Evolutionary conservation across 1,140 invertebrate species (phyloP), one percentile per base, ranked within the genome.

Genomic region (Tribolium madens): DNA sequence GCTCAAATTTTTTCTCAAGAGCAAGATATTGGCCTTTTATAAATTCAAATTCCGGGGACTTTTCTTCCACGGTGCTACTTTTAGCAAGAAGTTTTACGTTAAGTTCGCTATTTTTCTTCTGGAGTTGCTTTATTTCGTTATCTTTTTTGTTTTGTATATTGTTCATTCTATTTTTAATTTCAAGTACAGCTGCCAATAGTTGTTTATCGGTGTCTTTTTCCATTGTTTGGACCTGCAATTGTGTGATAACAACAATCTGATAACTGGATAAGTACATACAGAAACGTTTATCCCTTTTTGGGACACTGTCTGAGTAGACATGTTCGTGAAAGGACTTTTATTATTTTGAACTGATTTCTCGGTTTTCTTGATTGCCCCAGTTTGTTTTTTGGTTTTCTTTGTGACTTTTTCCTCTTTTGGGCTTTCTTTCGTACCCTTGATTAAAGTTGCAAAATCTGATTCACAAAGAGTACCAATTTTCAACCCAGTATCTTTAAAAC

Each of bases 391-490:
- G 17, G 14, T 57, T 57, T 57, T 57, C 52, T 14, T n/a, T 60
- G 21, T 26, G 9, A 42, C 7, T 33, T 64, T 33, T 33, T 64
- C 26, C 13, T 13, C 57, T 14, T 64, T 64, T n/a, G 57, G 26
- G 2, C 12, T 14, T 33, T 26, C 13, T 64, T 33, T 64, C 12
- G 7, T 60, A 6, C 21, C 36, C 2, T 64, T 64, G 0, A 12
- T 12, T 26, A 31, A 36, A 9, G 9, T 64, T n/a, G 3, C 21
- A 14, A 64, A 52, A 52, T 46, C 75, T n/a, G 48, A 13, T 52
- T 76, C 71, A 31, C 47, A 69, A 17, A 53, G 68, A 15, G 42
- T 69, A 10, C 69, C 69, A 18, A 71, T 71, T 71, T 71, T 52
- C 69, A 71, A 71, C 48, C 48, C 47, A 33, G 6, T 71, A 10